Evolutionary conservation across 2,888 invertebrate species (phyloP), one percentile per base, ranked within the genome.

Genomic region (Drosophila stalkeri): DNA sequence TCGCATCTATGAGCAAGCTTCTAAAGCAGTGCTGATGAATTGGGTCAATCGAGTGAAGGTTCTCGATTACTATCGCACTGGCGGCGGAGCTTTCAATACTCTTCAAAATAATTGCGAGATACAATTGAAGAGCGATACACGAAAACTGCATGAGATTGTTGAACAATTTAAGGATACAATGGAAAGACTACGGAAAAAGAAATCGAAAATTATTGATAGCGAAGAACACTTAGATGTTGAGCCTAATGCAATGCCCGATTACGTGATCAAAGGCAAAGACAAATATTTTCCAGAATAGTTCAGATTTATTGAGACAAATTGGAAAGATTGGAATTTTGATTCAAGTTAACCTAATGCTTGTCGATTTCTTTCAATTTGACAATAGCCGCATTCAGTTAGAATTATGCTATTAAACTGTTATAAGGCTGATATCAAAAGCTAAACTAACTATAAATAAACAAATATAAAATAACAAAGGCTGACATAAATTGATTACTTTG

Each of bases 11-110:
- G 72, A 72, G 39, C 60, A 72, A 0, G 72, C 68, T 4, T 20
- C 52, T 1, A 16, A 70, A 64, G 18, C 35, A 46, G n/a, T 52
- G 90, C 1, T 60, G 37, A 55, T 37, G 1, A 91, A 90, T 54
- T 92, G 92, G 92, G 23, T 20, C 16, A 43, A 64, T 16, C 65
- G 72, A 9, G 39, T 60, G 0, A 46, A 44, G 0, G 39, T 72
- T 9, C 0, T 72, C 3, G 12, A 54, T 0, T 55, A 41, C 23
- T 73, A 51, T 35, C 18, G 2, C 6, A 27, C 39, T 20, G 73
- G 33, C 8, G 73, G 33, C 8, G 54, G 33, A 14, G 23, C 27
- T 9, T 11, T 56, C 0, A 1, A 59, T 2, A 47, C 44, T 23
- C 27, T 72, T 3, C 20, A 20, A 4, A 41, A n/a, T 33, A 44